These are phyloP conservation scores for Agonopterix alstromeriana DNA, from an alignment of 2,888 invertebrate species.

Conservation along the genomic window DNA sequence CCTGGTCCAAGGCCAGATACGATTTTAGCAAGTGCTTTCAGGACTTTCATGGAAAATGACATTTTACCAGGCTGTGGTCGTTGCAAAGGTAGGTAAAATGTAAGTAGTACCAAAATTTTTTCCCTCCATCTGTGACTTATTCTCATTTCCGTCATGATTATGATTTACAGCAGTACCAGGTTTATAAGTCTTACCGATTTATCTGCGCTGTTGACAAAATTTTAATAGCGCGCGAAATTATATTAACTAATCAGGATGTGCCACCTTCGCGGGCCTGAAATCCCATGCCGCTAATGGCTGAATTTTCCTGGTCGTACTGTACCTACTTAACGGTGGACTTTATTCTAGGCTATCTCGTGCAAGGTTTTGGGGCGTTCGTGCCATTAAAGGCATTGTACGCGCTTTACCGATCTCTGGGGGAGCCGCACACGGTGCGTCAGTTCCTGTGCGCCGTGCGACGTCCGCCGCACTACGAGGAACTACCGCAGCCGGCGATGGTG, in stretches of 20 bases:
- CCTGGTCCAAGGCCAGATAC: constrained; percentile 56
- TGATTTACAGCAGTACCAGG: too few species aligned
- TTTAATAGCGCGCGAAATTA: too few species aligned
- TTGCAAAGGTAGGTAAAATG: constrained; percentile 45
- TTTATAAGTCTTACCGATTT: too few species aligned
- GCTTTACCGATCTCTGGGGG: constrained; percentile 59
- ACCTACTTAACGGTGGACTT: neutral
- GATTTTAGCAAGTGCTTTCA: constrained; percentile 68
- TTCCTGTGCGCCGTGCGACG: constrained; percentile 47
- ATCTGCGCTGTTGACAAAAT: too few species aligned
- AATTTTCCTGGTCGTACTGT: too few species aligned
- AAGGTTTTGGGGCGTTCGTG: constrained; percentile 46
- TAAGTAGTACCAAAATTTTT: neutral
- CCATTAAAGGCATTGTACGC: constrained; percentile 60
- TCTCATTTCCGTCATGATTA: too few species aligned
- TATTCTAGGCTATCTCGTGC: constrained; percentile 39
- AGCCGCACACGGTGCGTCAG: constrained; percentile 58
- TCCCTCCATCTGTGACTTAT: neutral
- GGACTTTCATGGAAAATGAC: constrained; percentile 67
- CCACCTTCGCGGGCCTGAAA: too few species aligned
- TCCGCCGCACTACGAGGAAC: constrained; percentile 30
- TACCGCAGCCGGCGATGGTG: constrained; percentile 23
- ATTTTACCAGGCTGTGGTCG: constrained; percentile 54
- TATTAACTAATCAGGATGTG: too few species aligned
- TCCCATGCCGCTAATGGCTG: too few species aligned